These are phyloP conservation scores for Hypotaenidia philippensis DNA, from an alignment of 2,797 vertebrate species.

Conservation along the genomic window DNA sequence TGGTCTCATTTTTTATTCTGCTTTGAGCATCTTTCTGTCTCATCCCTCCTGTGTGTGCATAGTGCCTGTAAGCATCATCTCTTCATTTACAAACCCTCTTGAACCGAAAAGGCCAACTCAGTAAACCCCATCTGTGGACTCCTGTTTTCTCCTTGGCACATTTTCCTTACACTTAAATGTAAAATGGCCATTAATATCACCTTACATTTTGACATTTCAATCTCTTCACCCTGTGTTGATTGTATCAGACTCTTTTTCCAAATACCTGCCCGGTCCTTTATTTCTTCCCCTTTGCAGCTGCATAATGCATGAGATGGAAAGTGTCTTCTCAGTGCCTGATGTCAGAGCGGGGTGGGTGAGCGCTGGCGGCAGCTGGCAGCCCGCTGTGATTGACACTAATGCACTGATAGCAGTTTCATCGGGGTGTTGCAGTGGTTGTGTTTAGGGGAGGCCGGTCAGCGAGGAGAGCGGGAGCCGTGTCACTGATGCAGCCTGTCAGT, in stretches of 20 bases:
- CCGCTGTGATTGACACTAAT: background rate
- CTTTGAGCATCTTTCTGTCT: background rate
- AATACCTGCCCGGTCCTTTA: background rate
- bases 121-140: background rate
- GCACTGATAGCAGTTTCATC: background rate
- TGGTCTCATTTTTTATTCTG: background rate
- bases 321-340: background rate
- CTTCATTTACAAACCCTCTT: background rate
- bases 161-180: slow-evolving; percentile 22
- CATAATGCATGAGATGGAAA: slow-evolving; percentile 48
- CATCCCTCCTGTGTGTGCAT: background rate
- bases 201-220: slow-evolving; percentile 64
- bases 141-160: slow-evolving; percentile 20
- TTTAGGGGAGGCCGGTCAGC: slow-evolving; percentile 4
- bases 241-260: slow-evolving; percentile 7
- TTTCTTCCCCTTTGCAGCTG: slow-evolving; percentile 45
- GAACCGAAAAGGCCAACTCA: background rate
- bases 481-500: background rate
- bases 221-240: slow-evolving; percentile 57
- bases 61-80: background rate
- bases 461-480: background rate
- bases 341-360: background rate
- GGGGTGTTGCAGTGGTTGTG: background rate
- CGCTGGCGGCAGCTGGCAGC: background rate
- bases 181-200: slow-evolving; percentile 45